Conservation (phyloP, 2,888 invertebrate species). For the Nomada goodeniana region DNA sequence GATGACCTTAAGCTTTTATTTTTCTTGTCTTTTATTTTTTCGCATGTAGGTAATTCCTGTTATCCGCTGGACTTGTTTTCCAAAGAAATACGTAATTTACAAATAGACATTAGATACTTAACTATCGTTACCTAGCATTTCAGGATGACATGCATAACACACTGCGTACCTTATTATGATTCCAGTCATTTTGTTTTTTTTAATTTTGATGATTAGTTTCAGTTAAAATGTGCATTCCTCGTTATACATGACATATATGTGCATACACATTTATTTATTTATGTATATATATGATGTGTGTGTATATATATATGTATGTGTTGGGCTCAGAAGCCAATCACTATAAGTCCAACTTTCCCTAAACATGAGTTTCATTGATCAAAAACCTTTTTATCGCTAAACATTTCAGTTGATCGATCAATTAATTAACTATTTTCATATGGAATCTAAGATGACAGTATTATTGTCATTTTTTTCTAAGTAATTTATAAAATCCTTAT, state of each 20-base stretch:
- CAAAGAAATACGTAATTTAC: not conserved
- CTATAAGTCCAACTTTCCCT: too few species aligned
- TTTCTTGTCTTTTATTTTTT: not conserved
- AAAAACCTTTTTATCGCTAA: too few species aligned
- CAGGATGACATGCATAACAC: constrained; percentile 19
- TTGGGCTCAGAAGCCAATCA: too few species aligned
- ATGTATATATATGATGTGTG: too few species aligned
- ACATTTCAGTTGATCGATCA: too few species aligned
- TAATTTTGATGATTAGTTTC: not conserved
- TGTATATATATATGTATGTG: too few species aligned
- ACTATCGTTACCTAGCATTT: constrained; percentile 35
- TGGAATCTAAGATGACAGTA: too few species aligned
- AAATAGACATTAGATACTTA: constrained; percentile 10
- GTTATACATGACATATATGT: not conserved
- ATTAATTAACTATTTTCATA: too few species aligned
- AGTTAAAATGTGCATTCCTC: not conserved
- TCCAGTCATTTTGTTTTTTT: constrained; percentile 5
- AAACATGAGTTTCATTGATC: too few species aligned
- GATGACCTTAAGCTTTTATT: not conserved
- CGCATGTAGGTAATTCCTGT: not conserved
- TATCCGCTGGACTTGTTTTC: not conserved
- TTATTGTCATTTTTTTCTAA: too few species aligned
- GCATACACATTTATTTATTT: not conserved
- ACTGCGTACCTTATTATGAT: not conserved
- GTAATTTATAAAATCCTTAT: too few species aligned